Percentiles rank a stretch among this genome's conserved stretches.
phyloP scores from a whole-genome alignment of 2,888 invertebrate genomes.

The Phengaris arion region DNA sequence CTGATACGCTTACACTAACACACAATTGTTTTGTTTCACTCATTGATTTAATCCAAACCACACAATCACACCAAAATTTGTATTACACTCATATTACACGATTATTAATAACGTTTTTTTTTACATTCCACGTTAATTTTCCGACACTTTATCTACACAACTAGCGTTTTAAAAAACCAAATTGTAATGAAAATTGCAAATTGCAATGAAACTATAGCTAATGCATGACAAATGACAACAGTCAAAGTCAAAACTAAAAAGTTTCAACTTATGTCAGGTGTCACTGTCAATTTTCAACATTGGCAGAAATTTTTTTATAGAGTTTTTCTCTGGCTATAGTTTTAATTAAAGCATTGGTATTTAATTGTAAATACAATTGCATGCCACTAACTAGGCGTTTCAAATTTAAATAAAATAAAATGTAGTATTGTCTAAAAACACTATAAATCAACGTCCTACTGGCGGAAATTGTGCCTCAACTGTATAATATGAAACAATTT shows the following conservation, averaged over 20 bases:
- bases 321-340: not conserved
- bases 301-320: not conserved
- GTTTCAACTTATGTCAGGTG: not conserved
- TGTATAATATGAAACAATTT: too few relatives aligned
- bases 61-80: conserved; percentile 31
- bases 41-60: not conserved
- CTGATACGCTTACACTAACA: not conserved
- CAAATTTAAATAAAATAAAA: too few relatives aligned
- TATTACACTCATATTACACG: not conserved
- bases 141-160: conserved; percentile 2
- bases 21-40: not conserved
- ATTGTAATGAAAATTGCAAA: conserved; percentile 15
- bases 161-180: conserved; percentile 1
- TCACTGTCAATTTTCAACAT: conserved; percentile 3
- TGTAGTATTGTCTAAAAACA: too few relatives aligned
- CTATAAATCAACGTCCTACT: too few relatives aligned
- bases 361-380: too few relatives aligned
- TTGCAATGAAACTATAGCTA: not conserved
- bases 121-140: not conserved
- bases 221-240: conserved; percentile 24
- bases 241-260: not conserved
- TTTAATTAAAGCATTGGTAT: too few relatives aligned
- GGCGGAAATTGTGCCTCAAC: too few relatives aligned
- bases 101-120: not conserved
- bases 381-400: not conserved